phyloP scores from a whole-genome alignment of 2,797 vertebrate species.

The Ctenochaetus hawaiiensis region DNA sequence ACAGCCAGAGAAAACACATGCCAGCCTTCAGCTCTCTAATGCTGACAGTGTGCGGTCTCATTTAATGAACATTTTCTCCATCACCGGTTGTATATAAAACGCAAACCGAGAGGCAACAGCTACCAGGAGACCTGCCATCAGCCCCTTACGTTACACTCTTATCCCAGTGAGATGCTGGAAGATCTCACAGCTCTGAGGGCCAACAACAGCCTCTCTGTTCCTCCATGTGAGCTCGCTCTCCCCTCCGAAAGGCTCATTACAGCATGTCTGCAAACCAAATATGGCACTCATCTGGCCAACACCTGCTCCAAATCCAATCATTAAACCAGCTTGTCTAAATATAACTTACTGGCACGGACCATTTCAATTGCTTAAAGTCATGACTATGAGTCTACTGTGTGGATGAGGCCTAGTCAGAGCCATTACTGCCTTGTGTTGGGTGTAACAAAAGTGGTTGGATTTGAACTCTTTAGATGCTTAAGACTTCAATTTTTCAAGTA shows the following conservation, averaged over 20 bases:
- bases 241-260: conserved; percentile 73
- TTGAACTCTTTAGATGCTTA: background rate
- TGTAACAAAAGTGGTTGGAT: conserved; percentile 31
- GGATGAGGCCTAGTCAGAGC: conserved; percentile 18
- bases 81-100: conserved; percentile 71
- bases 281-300: conserved; percentile 80
- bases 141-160: conserved; percentile 58
- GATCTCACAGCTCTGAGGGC: conserved; percentile 65
- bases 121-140: conserved; percentile 55
- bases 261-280: conserved; percentile 78
- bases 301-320: conserved; percentile 82
- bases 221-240: conserved; percentile 48
- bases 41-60: conserved; percentile 71
- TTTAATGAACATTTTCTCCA: conserved; percentile 76
- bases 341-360: conserved; percentile 68
- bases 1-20: conserved; percentile 77
- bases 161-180: conserved; percentile 77
- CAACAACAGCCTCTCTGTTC: conserved; percentile 82
- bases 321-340: conserved; percentile 79
- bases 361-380: conserved; percentile 67
- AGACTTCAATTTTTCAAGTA: conserved; percentile 14
- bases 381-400: conserved; percentile 53
- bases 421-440: conserved; percentile 24
- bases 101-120: conserved; percentile 48
- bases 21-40: conserved; percentile 53